These are phyloP conservation scores for Brienomyrus brachyistius DNA, from an alignment of 2,113 vertebrate genomes.

Conservation along the genomic window DNA sequence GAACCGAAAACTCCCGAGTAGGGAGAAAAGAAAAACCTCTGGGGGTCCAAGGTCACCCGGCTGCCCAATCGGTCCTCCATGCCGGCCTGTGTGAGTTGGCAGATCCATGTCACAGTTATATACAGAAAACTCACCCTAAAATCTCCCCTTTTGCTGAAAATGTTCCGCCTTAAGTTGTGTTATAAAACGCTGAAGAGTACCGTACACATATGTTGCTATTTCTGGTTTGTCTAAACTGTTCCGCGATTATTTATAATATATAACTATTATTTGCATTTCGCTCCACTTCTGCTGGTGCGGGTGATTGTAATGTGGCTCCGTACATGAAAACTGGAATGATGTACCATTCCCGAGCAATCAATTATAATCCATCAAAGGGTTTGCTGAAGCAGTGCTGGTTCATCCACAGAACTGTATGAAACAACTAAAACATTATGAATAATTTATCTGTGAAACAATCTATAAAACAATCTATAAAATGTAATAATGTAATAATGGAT, in stretches of 20 bases:
- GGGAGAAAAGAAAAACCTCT: not conserved
- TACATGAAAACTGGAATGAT: not conserved
- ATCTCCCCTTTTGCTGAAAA: not conserved
- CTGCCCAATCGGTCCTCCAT: not conserved
- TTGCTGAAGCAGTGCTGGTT: not conserved
- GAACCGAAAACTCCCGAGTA: not conserved
- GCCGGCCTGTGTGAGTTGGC: not conserved
- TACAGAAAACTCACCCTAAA: not conserved
- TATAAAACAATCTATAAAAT: not conserved
- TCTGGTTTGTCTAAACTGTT: not conserved
- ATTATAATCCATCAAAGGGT: not conserved
- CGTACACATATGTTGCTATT: not conserved
- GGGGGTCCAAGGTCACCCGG: not conserved
- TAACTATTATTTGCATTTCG: not conserved
- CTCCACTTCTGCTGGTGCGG: not conserved
- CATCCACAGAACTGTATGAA: not conserved
- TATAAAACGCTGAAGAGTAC: not conserved
- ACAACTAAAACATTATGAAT: not conserved
- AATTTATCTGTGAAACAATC: not conserved
- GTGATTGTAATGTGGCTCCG: not conserved
- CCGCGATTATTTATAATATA: not conserved
- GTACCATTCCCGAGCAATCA: not conserved
- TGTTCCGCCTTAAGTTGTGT: not conserved
- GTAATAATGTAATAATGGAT: not conserved
- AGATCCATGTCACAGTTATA: not conserved